Evolutionary conservation across 1,140 invertebrate species (phyloP), one percentile per base, ranked within the genome.

Genomic region (Diorhabda sublineata): DNA sequence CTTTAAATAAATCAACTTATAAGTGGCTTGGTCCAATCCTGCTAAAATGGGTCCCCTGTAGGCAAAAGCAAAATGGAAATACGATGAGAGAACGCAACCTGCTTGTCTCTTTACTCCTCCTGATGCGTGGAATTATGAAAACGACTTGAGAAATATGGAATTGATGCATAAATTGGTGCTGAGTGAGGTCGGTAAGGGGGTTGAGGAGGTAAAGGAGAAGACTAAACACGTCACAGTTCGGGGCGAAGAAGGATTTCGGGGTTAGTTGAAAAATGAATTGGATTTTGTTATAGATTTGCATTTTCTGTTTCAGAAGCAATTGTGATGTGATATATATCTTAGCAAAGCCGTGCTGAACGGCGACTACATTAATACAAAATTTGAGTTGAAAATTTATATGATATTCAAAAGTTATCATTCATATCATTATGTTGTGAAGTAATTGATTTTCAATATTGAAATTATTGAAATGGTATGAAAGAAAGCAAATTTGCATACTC

Each of bases 61-160:
- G 57, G 58, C 72, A 71, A 6, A 52, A 52, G 70, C 75, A 73
- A 78, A 78, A 79, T 79, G 78, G 78, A 79, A 79, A 79, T 79
- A 77, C 76, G 75, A 79, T 77, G 78, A 77, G 76, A 61, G 67
- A 72, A 69, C 70, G 71, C 42, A 45, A 42, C 11, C 71, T 71
- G 72, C 72, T 75, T 72, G 77, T 74, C 77, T 74, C 73, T 69
- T 74, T 74, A 73, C 75, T 72, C 73, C 76, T 78, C 73, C 75
- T 78, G 80, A 78, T 80, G 79, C 78, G 77, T 76, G 77, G 79
- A 79, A 81, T 81, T 80, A 80, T 79, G 79, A 80, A 80, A 81
- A 80, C 77, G 79, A 81, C 79, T 80, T 79, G 77, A 76, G 76
- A 80, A 81, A 80, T 81, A 81, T 81, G 78, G 80, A 79, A 81